Evolutionary conservation across 2,888 invertebrate species (phyloP).

Genomic region (Lasioglossum figueresi): DNA sequence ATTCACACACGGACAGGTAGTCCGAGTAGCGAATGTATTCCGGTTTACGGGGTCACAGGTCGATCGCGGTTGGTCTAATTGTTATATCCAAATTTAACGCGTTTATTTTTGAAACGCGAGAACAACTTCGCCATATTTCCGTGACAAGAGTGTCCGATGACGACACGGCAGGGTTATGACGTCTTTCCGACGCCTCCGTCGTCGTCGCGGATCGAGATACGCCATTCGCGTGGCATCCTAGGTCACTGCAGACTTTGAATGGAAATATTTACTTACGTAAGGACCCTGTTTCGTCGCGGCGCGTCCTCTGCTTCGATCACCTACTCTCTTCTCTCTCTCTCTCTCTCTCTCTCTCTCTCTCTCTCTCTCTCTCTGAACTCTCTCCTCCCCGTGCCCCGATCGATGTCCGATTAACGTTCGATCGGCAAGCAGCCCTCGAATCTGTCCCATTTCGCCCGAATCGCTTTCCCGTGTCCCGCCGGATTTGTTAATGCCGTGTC

Average conservation of each 20-base stretch:
- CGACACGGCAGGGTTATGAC: neutral
- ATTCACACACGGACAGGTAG: too few species aligned
- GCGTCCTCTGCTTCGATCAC: neutral
- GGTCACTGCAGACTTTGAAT: slow-evolving; percentile 52
- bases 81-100: neutral
- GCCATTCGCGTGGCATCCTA: slow-evolving; percentile 3
- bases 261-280: slow-evolving; percentile 56
- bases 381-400: neutral
- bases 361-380: neutral
- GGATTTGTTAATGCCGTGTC: slow-evolving; percentile 7
- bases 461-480: neutral
- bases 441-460: slow-evolving; percentile 7
- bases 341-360: too few species aligned
- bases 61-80: slow-evolving; percentile 26
- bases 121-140: neutral
- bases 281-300: slow-evolving; percentile 30
- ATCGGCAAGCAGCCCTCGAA: slow-evolving; percentile 14
- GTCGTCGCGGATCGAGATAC: neutral
- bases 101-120: slow-evolving; percentile 16
- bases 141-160: neutral
- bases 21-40: slow-evolving; percentile 2
- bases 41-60: slow-evolving; percentile 15
- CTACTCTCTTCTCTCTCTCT: neutral
- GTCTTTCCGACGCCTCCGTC: neutral
- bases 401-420: slow-evolving; percentile 26